A percentile compares a stretch with the other conserved stretches of the same genome.
phyloP scores from a whole-genome alignment of 2,113 vertebrate species.

The Pangasianodon hypophthalmus region DNA sequence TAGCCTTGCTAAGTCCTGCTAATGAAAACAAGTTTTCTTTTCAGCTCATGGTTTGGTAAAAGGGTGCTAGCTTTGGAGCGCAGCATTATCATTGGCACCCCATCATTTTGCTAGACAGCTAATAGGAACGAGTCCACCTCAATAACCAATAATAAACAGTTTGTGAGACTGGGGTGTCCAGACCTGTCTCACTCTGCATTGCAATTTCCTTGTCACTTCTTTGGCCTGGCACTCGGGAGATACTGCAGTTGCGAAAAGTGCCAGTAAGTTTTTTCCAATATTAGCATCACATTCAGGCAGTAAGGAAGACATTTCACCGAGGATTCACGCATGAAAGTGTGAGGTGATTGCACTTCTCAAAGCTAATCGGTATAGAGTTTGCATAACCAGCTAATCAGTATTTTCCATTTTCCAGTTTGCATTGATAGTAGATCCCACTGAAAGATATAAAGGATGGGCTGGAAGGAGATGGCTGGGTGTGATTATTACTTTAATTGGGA shows the following conservation, averaged over 20 bases:
- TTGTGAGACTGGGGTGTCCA: not conserved
- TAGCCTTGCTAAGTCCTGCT: slow-evolving; percentile 39
- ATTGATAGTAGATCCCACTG: slow-evolving; percentile 44
- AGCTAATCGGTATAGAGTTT: slow-evolving; percentile 22
- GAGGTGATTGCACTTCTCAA: slow-evolving; percentile 37
- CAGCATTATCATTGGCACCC: slow-evolving; percentile 11
- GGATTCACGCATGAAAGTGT: slow-evolving; percentile 41
- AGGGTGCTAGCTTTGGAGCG: not conserved
- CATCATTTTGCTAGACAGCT: slow-evolving; percentile 35
- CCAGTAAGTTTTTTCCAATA: slow-evolving; percentile 55
- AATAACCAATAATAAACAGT: slow-evolving; percentile 10
- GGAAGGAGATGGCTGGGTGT: slow-evolving; percentile 22
- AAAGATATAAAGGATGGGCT: slow-evolving; percentile 35
- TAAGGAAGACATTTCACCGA: slow-evolving; percentile 54
- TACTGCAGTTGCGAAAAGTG: slow-evolving; percentile 56
- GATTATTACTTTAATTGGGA: slow-evolving; percentile 61
- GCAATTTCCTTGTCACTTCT: slow-evolving; percentile 49
- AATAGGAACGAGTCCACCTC: slow-evolving; percentile 15
- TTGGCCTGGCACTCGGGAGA: slow-evolving; percentile 38
- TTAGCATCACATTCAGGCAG: slow-evolving; percentile 57
- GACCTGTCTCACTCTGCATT: not conserved
- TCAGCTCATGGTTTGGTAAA: not conserved
- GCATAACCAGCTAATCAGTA: slow-evolving; percentile 4
- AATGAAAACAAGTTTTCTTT: slow-evolving; percentile 44
- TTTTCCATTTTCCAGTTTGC: not conserved